Evolutionary conservation across 2,797 vertebrate genomes (phyloP), one percentile per base, ranked within the genome.

Genomic region (Peromyscus eremicus): DNA sequence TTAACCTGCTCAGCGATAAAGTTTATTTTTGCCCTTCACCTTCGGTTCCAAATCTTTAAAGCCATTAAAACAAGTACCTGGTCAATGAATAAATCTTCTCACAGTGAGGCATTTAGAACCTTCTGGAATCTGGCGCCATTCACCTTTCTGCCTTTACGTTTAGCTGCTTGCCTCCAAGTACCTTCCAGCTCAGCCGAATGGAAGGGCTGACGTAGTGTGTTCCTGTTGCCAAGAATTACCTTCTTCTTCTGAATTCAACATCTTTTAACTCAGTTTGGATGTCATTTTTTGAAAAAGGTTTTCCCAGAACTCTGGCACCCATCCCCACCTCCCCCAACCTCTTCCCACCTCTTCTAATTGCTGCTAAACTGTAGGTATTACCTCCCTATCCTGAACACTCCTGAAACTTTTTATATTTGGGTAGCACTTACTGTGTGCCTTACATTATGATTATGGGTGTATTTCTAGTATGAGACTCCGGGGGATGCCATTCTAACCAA

Each of bases 1-100:
- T 98, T 98, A 98, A 98, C 98, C 94, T 98, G 93, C 77, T 80
- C 96, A 94, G 91, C 80, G 92, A 94, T 97, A 98, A 98, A 98
- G 97, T 98, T 98, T 97, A 97, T 98, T 98, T 96, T 94, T 89
- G 94, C 94, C 91, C 90, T 98, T 98, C 89, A 97, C 94, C 95
- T 94, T 94, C 92, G 82, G 84, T 5, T n/a, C 75, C 96, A 97
- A 97, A 94, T 98, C 97, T 97, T 97, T 97, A 97, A 97, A 95
- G 85, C 94, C 81, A 84, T 93, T 97, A 94, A 97, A 95, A 94
- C 49, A 79, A 94, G 79, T 93, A 92, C 92, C 62, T 88, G 77
- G 37, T 52, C 57, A 71, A 97, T 96, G 68, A 64, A 89, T 86
- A 95, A 97, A 96, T 98, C 92, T 97, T 92, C 85, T 75, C 94